Evolutionary conservation across 2,888 invertebrate species (phyloP), one percentile per base, ranked within the genome.

Genomic region (Matsumyia berberina): DNA sequence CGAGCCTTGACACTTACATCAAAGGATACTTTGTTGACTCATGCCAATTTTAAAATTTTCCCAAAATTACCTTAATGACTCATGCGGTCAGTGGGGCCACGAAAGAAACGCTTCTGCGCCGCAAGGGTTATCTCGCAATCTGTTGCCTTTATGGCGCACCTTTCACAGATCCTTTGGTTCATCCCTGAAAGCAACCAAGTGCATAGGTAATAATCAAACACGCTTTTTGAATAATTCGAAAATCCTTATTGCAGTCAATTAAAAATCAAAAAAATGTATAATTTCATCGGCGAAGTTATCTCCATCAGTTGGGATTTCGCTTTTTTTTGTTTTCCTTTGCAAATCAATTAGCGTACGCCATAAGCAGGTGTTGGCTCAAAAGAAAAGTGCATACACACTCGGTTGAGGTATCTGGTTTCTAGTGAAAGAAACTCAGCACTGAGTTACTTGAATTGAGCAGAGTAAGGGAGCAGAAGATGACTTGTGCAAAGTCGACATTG

Each of bases 291-390:
- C 15, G 24, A 80, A 58, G 53, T 58, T 64, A 73, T 66, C 66
- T 73, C 49, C 73, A 33, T 67, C 66, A 33, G 66, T 57, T 29
- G 35, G 6, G 39, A 6, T 5, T 15, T 12, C 19, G 5, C 12
- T 11, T 15, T 58, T 49, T 70, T 7, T 49, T 33, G 33, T 17
- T 19, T 17, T 33, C 64, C 72, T 57, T 46, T 24, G 7, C 11
- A 44, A 79, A 82, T 70, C 82, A 82, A 77, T 82, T 77, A 82
- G 77, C 82, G 77, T 64, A 77, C 70, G 72, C 82, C 82, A 77
- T 58, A 66, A 77, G 82, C 82, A 82, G 82, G 82, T 82, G 82
- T 64, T 66, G 39, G 33, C 24, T 33, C 29, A 31, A 77, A 82
- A 77, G 70, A 70, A 77, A 82, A 77, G 77, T 76, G 31, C 64